Conservation (phyloP, 2,888 invertebrate species). For the Aleiodes testaceus region DNA sequence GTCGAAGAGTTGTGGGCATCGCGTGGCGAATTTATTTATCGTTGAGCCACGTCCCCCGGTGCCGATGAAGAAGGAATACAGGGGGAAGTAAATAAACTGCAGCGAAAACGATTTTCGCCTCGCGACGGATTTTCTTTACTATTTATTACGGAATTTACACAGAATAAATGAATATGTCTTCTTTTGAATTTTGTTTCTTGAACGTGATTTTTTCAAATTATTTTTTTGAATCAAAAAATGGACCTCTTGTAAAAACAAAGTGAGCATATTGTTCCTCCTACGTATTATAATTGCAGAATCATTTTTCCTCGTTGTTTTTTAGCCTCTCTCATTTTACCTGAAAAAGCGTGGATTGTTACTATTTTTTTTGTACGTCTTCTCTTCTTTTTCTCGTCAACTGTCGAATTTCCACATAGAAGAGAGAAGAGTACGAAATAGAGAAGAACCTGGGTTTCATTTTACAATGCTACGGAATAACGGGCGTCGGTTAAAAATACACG, state of each 20-base stretch:
- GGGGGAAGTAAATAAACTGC: constrained; percentile 27
- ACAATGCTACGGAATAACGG: constrained; percentile 37
- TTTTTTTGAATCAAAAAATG: background rate
- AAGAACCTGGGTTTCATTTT: constrained; percentile 35
- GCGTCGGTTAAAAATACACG: constrained; percentile 42
- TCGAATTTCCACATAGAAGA: constrained; percentile 35
- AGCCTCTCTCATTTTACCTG: background rate
- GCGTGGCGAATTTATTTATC: constrained; percentile 68
- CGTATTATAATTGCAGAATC: background rate
- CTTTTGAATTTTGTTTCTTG: background rate
- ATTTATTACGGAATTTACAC: constrained; percentile 1
- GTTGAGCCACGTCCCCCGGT: constrained; percentile 46
- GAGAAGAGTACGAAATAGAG: constrained; percentile 20
- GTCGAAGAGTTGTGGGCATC: constrained; percentile 64
- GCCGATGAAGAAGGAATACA: constrained; percentile 21
- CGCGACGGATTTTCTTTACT: constrained; percentile 4
- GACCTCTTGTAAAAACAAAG: background rate
- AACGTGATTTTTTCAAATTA: too few relatives aligned
- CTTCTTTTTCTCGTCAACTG: constrained; percentile 2
- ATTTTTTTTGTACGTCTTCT: background rate
- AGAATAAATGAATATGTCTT: constrained; percentile 1
- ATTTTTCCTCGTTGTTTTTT: background rate
- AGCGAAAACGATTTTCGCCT: constrained; percentile 22
- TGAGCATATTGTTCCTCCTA: background rate
- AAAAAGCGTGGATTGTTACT: background rate